Percentiles rank a stretch among this genome's conserved stretches.
These are phyloP conservation scores for Aplysina aerophoba DNA, from an alignment of 37 sponge, comb jelly and placozoan species.

Conservation along the genomic window DNA sequence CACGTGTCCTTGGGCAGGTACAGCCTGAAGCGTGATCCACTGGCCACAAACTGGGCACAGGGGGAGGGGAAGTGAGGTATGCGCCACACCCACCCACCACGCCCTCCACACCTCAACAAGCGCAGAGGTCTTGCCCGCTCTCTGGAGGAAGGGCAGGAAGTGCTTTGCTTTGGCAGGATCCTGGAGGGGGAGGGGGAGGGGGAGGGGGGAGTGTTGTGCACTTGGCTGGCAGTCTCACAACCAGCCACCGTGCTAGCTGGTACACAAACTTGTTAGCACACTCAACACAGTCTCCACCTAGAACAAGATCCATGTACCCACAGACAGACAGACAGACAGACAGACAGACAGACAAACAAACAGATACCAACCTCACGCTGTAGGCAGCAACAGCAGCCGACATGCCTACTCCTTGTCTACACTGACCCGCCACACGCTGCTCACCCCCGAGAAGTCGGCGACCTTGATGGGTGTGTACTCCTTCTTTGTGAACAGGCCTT, in stretches of 20 bases:
- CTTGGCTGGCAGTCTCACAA: too few species aligned
- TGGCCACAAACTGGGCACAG: conserved; percentile 88
- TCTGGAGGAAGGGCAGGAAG: conserved; percentile 91
- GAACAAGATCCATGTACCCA: not conserved
- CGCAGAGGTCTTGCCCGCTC: conserved; percentile 84
- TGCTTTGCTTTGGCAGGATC: conserved; percentile 85
- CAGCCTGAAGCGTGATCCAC: conserved; percentile 86
- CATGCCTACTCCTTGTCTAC: too few species aligned
- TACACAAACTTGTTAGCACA: not conserved
- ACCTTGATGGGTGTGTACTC: conserved; percentile 75
- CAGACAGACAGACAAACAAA: conserved; percentile 16
- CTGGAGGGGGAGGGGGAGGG: conserved; percentile 29
- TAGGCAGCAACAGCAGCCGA: not conserved
- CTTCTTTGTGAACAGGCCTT: conserved; percentile 84
- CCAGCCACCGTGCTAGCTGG: not conserved
- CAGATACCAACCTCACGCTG: not conserved
- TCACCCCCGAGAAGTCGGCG: conserved; percentile 91
- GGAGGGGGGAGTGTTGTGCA: too few species aligned
- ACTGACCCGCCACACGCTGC: not conserved
- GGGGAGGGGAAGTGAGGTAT: not conserved
- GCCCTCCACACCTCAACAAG: conserved; percentile 67
- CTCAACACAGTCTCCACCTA: not conserved
- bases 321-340: not conserved
- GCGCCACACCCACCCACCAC: not conserved
- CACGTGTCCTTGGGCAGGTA: conserved; percentile 96